Conservation (phyloP, 2,797 vertebrate species). For the Meda fulgida region DNA sequence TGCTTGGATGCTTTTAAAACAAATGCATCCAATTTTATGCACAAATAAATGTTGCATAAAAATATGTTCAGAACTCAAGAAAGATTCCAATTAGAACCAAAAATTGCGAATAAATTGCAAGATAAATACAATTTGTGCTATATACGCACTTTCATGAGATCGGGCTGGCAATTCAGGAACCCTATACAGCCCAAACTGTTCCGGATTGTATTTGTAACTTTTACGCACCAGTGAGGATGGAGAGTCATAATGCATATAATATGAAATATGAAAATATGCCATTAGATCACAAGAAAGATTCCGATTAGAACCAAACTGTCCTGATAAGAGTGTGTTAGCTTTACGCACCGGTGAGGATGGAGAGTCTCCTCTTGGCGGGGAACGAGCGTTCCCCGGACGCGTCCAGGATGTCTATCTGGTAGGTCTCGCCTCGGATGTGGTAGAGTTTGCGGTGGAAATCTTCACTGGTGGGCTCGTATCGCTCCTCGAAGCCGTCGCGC, state of each 20-base stretch:
- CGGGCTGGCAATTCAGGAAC: too few relatives aligned
- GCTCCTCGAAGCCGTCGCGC: constrained; percentile 78
- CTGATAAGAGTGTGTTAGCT: too few relatives aligned
- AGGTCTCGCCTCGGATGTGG: constrained; percentile 78
- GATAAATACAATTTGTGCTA: too few relatives aligned
- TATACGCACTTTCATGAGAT: too few relatives aligned
- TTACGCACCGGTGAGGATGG: constrained; percentile 81
- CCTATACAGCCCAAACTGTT: too few relatives aligned
- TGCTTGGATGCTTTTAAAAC: too few relatives aligned
- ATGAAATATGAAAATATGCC: too few relatives aligned
- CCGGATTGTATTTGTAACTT: too few relatives aligned
- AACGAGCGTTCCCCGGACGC: constrained; percentile 79
- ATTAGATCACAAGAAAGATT: neutral
- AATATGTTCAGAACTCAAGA: neutral
- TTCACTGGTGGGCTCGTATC: constrained; percentile 79
- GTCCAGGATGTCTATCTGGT: constrained; percentile 81
- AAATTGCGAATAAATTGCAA: too few relatives aligned
- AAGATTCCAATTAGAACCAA: neutral
- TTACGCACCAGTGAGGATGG: too few relatives aligned
- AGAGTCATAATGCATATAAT: too few relatives aligned
- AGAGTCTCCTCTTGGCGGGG: constrained; percentile 79
- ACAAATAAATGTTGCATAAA: neutral
- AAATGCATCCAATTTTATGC: neutral
- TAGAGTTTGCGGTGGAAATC: constrained; percentile 81
- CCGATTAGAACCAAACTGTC: neutral